A percentile compares a stretch with the other conserved stretches of the same genome.
Conservation (phyloP, 2,888 invertebrate species). For the Chrysolina oricalcia region DNA sequence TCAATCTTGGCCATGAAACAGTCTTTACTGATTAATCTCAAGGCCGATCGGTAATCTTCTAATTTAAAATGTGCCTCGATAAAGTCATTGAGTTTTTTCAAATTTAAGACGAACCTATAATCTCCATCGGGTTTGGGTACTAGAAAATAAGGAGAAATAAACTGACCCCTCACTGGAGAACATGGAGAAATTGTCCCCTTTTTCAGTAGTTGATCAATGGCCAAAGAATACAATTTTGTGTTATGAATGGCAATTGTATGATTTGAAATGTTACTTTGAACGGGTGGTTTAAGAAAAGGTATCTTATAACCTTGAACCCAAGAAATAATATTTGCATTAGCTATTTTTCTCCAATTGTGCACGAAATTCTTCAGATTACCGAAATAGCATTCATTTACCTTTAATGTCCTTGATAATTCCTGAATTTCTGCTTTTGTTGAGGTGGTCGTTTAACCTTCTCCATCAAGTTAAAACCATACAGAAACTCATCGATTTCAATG, state of each 20-base stretch:
- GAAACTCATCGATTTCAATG: constrained; percentile 3
- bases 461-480: too few relatives aligned
- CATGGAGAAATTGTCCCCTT: constrained; percentile 20
- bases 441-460: background rate
- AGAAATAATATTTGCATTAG: constrained; percentile 1
- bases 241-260: background rate
- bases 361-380: too few relatives aligned
- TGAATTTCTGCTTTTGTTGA: too few relatives aligned
- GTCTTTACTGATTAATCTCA: background rate
- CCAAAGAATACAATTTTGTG: constrained; percentile 4
- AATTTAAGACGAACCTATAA: constrained; percentile 13
- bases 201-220: constrained; percentile 4
- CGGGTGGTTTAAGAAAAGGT: background rate
- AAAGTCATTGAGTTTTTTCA: constrained; percentile 10
- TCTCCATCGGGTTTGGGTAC: constrained; percentile 24
- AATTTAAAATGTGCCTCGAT: constrained; percentile 13
- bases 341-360: too few relatives aligned
- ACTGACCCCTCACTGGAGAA: background rate
- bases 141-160: constrained; percentile 27
- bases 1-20: constrained; percentile 10
- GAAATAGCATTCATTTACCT: too few relatives aligned
- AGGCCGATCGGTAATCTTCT: constrained; percentile 3
- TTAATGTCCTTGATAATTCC: too few relatives aligned
- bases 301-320: constrained; percentile 11
- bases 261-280: constrained; percentile 7